A percentile compares a stretch with the other conserved stretches of the same genome.
Evolutionary conservation across 2,113 vertebrate species (phyloP).

Genomic region (Oplegnathus fasciatus): DNA sequence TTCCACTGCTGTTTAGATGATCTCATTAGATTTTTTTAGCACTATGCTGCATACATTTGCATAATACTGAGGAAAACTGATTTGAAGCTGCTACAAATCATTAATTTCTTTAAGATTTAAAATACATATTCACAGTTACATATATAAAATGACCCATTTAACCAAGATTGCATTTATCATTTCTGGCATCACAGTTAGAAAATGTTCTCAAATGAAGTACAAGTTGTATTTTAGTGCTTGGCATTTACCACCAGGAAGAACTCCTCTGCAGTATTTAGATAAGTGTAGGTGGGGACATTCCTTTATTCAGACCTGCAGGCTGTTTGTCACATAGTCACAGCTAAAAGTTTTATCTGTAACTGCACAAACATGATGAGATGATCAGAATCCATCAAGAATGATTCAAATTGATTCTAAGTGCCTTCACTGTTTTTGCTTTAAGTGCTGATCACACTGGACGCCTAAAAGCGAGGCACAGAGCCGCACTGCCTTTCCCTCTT

Average conservation of each 20-base stretch:
- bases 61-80: background rate
- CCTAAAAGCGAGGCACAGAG: too few species aligned
- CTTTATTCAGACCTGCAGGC: background rate
- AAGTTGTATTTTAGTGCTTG: background rate
- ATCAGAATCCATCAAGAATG: too few species aligned
- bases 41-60: background rate
- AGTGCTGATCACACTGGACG: too few species aligned
- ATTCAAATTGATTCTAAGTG: too few species aligned
- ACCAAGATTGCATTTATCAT: background rate
- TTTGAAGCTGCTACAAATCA: background rate
- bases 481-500: too few species aligned
- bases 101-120: background rate
- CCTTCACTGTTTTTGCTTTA: too few species aligned
- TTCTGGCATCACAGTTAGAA: background rate
- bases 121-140: background rate
- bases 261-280: background rate
- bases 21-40: background rate
- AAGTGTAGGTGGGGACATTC: background rate
- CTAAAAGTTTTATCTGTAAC: too few species aligned
- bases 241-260: background rate
- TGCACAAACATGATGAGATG: too few species aligned
- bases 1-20: background rate
- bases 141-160: conserved; percentile 3
- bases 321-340: too few species aligned
- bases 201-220: background rate